Base-by-base conservation (phyloP, 1,140 invertebrate genomes). In the Pantala flavescens region DNA sequence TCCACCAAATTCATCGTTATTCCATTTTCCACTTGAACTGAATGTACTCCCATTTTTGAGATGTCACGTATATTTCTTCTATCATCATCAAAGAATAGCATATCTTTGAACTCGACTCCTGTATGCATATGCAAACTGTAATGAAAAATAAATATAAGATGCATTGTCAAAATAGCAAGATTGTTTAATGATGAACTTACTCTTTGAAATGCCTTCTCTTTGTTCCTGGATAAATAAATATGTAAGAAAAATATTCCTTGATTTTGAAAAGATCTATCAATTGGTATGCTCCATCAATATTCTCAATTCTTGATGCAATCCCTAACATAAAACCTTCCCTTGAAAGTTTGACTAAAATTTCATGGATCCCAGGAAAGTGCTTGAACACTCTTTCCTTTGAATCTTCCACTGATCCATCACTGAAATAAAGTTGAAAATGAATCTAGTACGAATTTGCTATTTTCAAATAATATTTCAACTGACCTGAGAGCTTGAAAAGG, bases 1-100 rank as follows among this genome's bases (percentile, higher is more conserved):
- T 77, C 75, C 0, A 81, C 70, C 10, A 80, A 43, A 19, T 77
- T 63, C 74, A 76, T 76, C n/a, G 71, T 78, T 0, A 80, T 78
- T 16, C 80, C 80, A 74, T 79, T 71, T 21, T 77, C 72, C 19
- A 82, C 80, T 23, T 79, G 75, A 23, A 81, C 74, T 28, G 77
- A 79, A 0, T 71, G 63, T 0, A 81, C 81, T 43, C 83, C 83
- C 71, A 82, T 76, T 28, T 72, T 73, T 21, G 75, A 75, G 7
- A 83, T 72, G 75, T 82, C 81, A 11, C 28, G 23, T 43, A 81
- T 80, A 76, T 83, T 82, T 71, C 82, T 73, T 49, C 76, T 70
- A 75, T 84, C 82, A 77, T 83, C 83, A 77, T 84, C 82, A 76
- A 84, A 84, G 73, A 84, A 83, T 7, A 84, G 71, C 86, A 87